Conservation (phyloP, 2,888 invertebrate species). For the Bembecia ichneumoniformis region DNA sequence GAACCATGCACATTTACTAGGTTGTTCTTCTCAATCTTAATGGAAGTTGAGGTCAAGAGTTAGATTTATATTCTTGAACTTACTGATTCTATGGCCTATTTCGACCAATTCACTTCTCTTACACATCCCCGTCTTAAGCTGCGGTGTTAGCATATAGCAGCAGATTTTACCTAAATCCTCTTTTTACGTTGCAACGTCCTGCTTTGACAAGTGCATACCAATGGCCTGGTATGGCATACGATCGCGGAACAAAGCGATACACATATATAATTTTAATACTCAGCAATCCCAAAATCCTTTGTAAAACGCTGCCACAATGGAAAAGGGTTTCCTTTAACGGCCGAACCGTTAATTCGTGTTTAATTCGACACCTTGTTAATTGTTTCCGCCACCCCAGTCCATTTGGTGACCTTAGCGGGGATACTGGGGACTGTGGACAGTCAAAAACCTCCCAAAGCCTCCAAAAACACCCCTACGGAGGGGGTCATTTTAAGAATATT, state of each 20-base stretch:
- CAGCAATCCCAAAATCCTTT: slow-evolving; percentile 68
- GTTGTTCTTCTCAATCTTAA: too few species aligned
- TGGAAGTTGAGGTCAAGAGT: too few species aligned
- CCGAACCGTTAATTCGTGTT: slow-evolving; percentile 68
- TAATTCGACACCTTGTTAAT: slow-evolving; percentile 74
- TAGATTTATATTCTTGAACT: too few species aligned
- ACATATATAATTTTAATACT: slow-evolving; percentile 70
- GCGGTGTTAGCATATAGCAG: too few species aligned
- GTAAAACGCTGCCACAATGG: slow-evolving; percentile 62
- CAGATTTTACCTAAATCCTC: too few species aligned
- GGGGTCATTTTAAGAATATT: slow-evolving; percentile 72
- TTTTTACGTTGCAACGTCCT: too few species aligned
- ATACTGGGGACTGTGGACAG: slow-evolving; percentile 44
- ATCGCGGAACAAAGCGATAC: slow-evolving; percentile 61
- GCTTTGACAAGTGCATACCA: slow-evolving; percentile 27
- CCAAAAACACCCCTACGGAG: slow-evolving; percentile 29
- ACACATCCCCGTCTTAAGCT: too few species aligned
- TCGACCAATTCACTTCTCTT: too few species aligned
- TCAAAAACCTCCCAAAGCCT: slow-evolving; percentile 39
- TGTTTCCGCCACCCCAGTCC: slow-evolving; percentile 66
- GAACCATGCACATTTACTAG: too few species aligned
- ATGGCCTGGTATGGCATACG: slow-evolving; percentile 21
- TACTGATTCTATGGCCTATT: too few species aligned
- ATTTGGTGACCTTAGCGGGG: slow-evolving; percentile 59
- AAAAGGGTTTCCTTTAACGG: slow-evolving; percentile 70